Evolutionary conservation across 2,113 vertebrate genomes (phyloP).

Genomic region (Nycticebus coucang): DNA sequence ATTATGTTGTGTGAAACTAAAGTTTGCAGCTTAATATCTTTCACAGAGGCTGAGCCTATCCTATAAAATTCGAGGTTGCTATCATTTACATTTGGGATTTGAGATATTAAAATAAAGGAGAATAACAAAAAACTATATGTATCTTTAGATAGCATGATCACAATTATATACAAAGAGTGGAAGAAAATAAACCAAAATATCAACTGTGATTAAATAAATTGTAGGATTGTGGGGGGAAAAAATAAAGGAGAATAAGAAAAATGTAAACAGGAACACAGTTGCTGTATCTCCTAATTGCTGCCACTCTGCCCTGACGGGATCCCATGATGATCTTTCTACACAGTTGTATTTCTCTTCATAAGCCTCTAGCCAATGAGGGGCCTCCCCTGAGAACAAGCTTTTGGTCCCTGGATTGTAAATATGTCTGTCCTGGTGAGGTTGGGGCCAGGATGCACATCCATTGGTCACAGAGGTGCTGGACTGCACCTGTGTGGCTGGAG

Average conservation of each 20-base stretch:
- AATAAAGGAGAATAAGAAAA: background rate
- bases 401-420: background rate
- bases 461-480: background rate
- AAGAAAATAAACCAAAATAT: slow-evolving; percentile 47
- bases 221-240: background rate
- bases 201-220: background rate
- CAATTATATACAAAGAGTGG: background rate
- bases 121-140: background rate
- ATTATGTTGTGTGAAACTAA: background rate
- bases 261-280: background rate
- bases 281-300: background rate
- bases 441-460: background rate
- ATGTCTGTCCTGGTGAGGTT: background rate
- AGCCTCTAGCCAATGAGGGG: background rate
- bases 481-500: background rate
- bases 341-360: background rate
- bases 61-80: background rate
- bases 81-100: background rate
- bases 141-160: background rate
- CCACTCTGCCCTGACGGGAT: no score
- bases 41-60: background rate
- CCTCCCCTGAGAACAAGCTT: background rate
- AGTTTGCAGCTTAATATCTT: background rate
- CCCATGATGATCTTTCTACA: background rate
- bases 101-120: no score